Base-by-base conservation (phyloP, 2,888 invertebrate species). In the Lasius platythorax region DNA sequence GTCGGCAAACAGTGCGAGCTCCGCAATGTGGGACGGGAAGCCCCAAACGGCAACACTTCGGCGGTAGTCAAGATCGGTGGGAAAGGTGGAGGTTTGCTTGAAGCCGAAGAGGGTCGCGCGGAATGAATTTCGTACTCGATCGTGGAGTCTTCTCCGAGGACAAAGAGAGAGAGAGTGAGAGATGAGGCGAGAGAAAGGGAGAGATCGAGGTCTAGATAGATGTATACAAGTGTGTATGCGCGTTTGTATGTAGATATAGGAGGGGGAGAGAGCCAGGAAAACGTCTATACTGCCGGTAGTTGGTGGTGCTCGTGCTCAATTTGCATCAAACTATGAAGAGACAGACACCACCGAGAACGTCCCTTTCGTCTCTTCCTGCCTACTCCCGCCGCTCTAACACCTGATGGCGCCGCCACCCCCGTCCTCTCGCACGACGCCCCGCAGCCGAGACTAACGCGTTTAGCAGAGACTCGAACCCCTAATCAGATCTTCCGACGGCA, bases 401-500 rank as follows among this genome's bases (percentile, higher is more conserved):
- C 90, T 90, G 89, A 89, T 85, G 89, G 83, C 86, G 88, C 87
- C 72, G 86, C 82, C 30, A 74, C 78, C 67, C 67, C 88, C 89
- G 83, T 89, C 72, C 75, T 73, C 89, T 70, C 75, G 53, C 83
- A 63, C 85, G 82, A 67, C 87, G 85, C 88, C 84, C 89, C 87
- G 88, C 90, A 91, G 91, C 90, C 90, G 93, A 93, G 93, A 93
- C 94, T 95, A 95, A 95, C 94, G 93, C 94, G 93, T 95, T 95
- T 95, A 95, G 94, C 93, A 93, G 92, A 94, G 95, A 94, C 93
- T 94, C 93, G 93, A 94, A 93, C 92, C 93, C 94, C 93, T 95
- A 95, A 95, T 95, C 95, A 94, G 94, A 95, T 95, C 94, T 94
- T 91, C 92, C 92, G 91, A 91, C 89, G 88, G 91, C 91, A 90